phyloP scores from a whole-genome alignment of 2,888 invertebrate species.

The Terebella lapidaria region DNA sequence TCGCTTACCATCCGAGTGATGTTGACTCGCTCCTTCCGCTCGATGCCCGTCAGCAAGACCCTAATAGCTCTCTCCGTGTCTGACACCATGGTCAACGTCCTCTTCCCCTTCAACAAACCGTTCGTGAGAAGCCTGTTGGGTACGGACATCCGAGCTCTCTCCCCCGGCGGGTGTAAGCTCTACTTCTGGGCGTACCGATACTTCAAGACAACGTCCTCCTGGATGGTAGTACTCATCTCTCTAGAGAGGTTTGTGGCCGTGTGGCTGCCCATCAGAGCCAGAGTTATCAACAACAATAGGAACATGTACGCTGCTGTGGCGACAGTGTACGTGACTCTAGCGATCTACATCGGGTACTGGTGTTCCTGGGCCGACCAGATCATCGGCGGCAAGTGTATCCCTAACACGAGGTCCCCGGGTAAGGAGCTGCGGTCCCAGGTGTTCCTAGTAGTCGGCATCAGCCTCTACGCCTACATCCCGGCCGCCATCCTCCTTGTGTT shows the following conservation, averaged over 20 bases:
- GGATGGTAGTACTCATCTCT: constrained; percentile 31
- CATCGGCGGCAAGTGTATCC: constrained; percentile 23
- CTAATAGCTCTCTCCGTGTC: constrained; percentile 30
- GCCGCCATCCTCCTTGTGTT: constrained; percentile 22
- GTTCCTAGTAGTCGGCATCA: constrained; percentile 16
- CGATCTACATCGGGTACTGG: constrained; percentile 27
- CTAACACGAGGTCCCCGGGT: constrained; percentile 20
- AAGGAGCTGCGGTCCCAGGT: constrained; percentile 19
- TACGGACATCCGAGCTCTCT: constrained; percentile 27
- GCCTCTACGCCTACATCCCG: constrained; percentile 26
- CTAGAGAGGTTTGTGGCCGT: constrained; percentile 33
- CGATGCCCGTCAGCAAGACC: constrained; percentile 24
- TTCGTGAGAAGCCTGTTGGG: constrained; percentile 26
- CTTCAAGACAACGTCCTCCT: constrained; percentile 33
- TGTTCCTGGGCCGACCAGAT: constrained; percentile 25
- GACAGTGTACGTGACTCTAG: constrained; percentile 21
- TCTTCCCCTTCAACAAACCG: constrained; percentile 30
- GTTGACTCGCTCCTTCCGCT: constrained; percentile 21
- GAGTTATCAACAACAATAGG: constrained; percentile 25
- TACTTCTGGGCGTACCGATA: constrained; percentile 30
- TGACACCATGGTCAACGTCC: constrained; percentile 26
- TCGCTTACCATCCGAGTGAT: constrained; percentile 27
- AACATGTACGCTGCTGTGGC: constrained; percentile 19
- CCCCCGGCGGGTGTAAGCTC: constrained; percentile 25
- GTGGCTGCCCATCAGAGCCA: constrained; percentile 29